Evolutionary conservation across 2,797 vertebrate species (phyloP).

Genomic region (Sebastes umbrosus): DNA sequence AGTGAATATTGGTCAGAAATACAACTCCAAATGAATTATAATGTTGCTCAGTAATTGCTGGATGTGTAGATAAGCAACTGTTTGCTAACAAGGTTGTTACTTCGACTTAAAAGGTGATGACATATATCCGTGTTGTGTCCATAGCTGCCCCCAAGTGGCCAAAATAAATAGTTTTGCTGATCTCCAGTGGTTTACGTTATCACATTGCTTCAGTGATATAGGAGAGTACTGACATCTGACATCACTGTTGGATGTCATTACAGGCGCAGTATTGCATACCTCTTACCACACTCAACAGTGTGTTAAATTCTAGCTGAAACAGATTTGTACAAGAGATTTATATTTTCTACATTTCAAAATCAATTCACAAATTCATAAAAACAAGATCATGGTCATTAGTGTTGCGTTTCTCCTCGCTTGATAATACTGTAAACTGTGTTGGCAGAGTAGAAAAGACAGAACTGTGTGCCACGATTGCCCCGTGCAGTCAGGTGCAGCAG

Average conservation of each 20-base stretch:
- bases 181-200: neutral
- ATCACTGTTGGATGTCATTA: neutral
- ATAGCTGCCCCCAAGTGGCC: neutral
- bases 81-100: neutral
- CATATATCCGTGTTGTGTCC: neutral
- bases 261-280: neutral
- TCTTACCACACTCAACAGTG: neutral
- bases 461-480: neutral
- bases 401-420: neutral
- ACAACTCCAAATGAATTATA: neutral
- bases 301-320: neutral
- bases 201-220: neutral
- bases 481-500: slow-evolving; percentile 6
- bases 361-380: neutral
- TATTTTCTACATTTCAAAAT: neutral
- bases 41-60: no score
- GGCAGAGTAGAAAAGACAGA: neutral
- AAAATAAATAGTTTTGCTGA: neutral
- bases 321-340: neutral
- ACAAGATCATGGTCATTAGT: neutral
- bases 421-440: neutral
- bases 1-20: neutral
- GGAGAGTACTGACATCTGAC: neutral
- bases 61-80: no score
- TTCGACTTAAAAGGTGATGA: neutral